Evolutionary conservation across 2,113 vertebrate species (phyloP).

Genomic region (Carettochelys insculpta): DNA sequence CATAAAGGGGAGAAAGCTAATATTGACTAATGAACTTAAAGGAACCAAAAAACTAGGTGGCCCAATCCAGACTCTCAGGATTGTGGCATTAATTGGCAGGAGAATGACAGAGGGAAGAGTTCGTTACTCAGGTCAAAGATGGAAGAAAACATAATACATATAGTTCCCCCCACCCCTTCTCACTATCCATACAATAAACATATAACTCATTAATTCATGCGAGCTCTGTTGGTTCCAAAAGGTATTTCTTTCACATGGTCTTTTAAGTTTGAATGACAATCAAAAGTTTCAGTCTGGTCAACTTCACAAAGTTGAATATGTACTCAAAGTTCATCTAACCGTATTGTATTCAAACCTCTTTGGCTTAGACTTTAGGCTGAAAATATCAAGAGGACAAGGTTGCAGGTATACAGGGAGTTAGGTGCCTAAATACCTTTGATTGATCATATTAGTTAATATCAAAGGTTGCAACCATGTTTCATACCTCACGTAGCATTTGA

Average conservation of each 20-base stretch:
- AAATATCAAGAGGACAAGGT: background rate
- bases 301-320: background rate
- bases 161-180: fast-evolving
- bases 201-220: background rate
- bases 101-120: background rate
- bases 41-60: background rate
- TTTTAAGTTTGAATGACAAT: background rate
- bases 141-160: fast-evolving
- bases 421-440: background rate
- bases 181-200: background rate
- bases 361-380: fast-evolving
- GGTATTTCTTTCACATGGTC: background rate
- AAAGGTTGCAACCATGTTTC: background rate
- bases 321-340: background rate
- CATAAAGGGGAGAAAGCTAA: background rate
- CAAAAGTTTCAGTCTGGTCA: background rate
- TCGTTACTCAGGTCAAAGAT: background rate
- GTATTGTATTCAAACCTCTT: fast-evolving
- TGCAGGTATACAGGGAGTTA: background rate
- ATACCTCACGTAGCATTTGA: fast-evolving
- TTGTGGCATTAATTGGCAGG: background rate
- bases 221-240: background rate
- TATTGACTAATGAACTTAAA: background rate
- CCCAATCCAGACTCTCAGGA: background rate
- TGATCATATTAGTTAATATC: background rate